Evolutionary conservation across 1,140 invertebrate species (phyloP).

Genomic region (Cryptotermes secundus): DNA sequence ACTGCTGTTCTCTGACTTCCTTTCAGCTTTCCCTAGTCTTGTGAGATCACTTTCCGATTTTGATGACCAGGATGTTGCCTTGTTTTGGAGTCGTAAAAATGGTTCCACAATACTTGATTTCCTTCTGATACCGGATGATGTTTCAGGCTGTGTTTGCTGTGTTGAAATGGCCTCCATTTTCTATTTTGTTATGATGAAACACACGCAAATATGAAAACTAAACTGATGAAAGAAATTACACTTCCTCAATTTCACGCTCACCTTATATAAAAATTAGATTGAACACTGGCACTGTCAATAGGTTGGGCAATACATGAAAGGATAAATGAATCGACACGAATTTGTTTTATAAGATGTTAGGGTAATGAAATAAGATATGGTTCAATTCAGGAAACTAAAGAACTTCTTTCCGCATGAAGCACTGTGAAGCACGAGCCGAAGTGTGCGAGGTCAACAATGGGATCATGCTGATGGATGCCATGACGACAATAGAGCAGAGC

Average conservation of each 20-base stretch:
- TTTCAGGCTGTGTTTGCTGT: not conserved
- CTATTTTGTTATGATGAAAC: not conserved
- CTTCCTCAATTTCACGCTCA: not conserved
- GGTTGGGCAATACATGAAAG: too few species aligned
- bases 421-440: too few species aligned
- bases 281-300: too few species aligned
- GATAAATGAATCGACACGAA: too few species aligned
- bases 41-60: constrained; percentile 30
- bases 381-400: too few species aligned
- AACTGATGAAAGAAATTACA: not conserved
- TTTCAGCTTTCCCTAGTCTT: not conserved
- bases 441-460: too few species aligned
- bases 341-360: too few species aligned
- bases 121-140: not conserved
- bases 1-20: not conserved
- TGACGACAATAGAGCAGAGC: too few species aligned
- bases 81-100: constrained; percentile 33
- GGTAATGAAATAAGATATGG: too few species aligned
- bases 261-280: too few species aligned
- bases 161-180: not conserved
- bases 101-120: constrained; percentile 27
- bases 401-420: too few species aligned
- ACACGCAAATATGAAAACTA: not conserved
- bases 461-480: too few species aligned
- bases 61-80: constrained; percentile 35